Evolutionary conservation across 2,888 invertebrate species (phyloP), one percentile per base, ranked within the genome.

Genomic region (Deroplatys truncata): DNA sequence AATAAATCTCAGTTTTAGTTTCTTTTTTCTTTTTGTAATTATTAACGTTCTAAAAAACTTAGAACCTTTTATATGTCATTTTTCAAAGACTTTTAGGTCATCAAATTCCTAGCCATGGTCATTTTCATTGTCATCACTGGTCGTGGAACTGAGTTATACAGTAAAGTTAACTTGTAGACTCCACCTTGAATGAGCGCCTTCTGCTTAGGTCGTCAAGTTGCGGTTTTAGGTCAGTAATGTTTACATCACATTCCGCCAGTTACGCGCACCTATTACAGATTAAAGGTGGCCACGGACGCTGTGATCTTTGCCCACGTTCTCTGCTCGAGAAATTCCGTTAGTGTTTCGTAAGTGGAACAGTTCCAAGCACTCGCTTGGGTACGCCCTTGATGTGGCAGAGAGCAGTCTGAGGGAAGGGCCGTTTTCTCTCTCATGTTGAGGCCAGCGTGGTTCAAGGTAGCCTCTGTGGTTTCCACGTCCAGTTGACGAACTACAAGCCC

Each of bases 331-430:
- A 86, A 86, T 86, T 86, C 86, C 56, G 82, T 31, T 72, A 86
- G 86, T 82, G 86, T 86, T 86, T 86, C 29, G 86, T 72, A 86
- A 86, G 86, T 86, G 86, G 86, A 86, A 86, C 86, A 29, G 25
- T 49, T n/a, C 31, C 25, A 25, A 72, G 56, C 25, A 25, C 56
- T 85, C 49, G 85, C 86, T 29, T 31, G 86, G 86, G 82, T 86
- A 86, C 86, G 86, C 86, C 86, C 86, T 86, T 86, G 86, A 82
- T 85, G 20, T 28, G 31, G 85, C 16, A 31, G 85, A 31, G 84
- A 29, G 31, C 29, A 31, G 29, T 29, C 82, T 56, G 56, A 49
- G 56, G 86, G 86, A 72, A 86, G 56, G 86, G 86, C 56, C 85
- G 35, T 7, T 72, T 72, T 72, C 56, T 72, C 56, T 72, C 56